Conservation (phyloP, 1,140 invertebrate genomes). For the Latrodectus geometricus region DNA sequence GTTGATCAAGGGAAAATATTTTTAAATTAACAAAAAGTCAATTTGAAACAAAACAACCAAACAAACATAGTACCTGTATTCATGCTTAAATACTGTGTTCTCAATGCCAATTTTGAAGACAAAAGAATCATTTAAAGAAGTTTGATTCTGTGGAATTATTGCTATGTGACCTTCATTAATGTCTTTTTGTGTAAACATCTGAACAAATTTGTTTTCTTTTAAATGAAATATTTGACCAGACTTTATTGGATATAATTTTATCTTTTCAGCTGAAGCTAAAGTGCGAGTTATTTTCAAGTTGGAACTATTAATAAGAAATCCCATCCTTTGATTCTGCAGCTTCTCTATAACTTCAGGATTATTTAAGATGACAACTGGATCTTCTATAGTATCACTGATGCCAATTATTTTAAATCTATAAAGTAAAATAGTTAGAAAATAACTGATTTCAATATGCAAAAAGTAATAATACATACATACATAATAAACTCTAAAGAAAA, state of each 20-base stretch:
- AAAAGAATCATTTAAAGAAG: constrained; percentile 29
- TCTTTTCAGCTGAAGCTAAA: neutral
- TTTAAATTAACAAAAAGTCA: constrained; percentile 1
- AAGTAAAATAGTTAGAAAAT: neutral
- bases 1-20: neutral
- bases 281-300: constrained; percentile 35
- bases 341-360: constrained; percentile 31
- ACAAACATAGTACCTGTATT: constrained; percentile 28
- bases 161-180: constrained; percentile 29
- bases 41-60: too few relatives aligned
- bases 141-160: constrained; percentile 17
- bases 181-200: constrained; percentile 45
- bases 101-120: constrained; percentile 24
- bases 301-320: constrained; percentile 36
- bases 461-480: too few relatives aligned
- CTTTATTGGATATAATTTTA: constrained; percentile 1
- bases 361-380: constrained; percentile 13
- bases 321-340: constrained; percentile 18
- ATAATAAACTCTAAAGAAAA: too few relatives aligned
- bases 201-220: constrained; percentile 31
- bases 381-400: neutral
- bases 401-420: constrained; percentile 39
- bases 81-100: neutral
- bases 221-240: constrained; percentile 34
- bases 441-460: too few relatives aligned